A percentile compares a stretch with the other conserved stretches of the same genome.
These are phyloP conservation scores for Echinops telfairi DNA, from an alignment of 2,113 vertebrate species.

Conservation along the genomic window DNA sequence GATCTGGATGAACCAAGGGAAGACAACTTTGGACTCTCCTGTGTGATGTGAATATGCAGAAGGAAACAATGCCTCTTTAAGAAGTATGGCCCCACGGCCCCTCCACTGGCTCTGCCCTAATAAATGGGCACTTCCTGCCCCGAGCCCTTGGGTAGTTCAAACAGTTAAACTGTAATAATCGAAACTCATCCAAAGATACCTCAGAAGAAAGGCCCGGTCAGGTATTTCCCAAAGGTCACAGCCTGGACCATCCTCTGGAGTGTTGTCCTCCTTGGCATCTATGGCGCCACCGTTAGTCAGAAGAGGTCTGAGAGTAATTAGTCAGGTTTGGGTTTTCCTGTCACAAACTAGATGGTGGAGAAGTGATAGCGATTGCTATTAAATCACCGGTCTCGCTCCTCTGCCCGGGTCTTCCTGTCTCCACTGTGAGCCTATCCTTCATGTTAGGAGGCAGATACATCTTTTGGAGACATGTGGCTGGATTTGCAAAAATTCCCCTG, in stretches of 20 bases:
- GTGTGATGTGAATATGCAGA: not conserved
- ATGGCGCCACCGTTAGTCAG: not conserved
- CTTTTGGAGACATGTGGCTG: not conserved
- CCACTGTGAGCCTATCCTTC: not conserved
- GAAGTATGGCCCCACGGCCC: not conserved
- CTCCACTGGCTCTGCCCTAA: not conserved
- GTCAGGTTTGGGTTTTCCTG: not conserved
- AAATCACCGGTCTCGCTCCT: not conserved
- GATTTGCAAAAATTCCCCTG: constrained; percentile 14
- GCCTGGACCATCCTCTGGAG: not conserved
- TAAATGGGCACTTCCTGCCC: not conserved
- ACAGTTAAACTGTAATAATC: not conserved
- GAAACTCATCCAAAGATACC: not conserved
- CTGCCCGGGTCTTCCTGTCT: not conserved
- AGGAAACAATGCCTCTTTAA: not conserved
- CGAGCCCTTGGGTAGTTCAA: not conserved
- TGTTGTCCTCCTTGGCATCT: not conserved
- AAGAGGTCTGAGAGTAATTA: not conserved
- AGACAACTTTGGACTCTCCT: not conserved
- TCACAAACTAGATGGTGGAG: not conserved
- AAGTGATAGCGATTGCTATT: not conserved
- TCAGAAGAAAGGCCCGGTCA: not conserved
- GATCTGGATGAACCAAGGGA: not conserved
- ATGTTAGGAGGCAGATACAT: not conserved
- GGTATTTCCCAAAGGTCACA: not conserved